Evolutionary conservation across 2,888 invertebrate genomes (phyloP).

Genomic region (Buathra laborator): DNA sequence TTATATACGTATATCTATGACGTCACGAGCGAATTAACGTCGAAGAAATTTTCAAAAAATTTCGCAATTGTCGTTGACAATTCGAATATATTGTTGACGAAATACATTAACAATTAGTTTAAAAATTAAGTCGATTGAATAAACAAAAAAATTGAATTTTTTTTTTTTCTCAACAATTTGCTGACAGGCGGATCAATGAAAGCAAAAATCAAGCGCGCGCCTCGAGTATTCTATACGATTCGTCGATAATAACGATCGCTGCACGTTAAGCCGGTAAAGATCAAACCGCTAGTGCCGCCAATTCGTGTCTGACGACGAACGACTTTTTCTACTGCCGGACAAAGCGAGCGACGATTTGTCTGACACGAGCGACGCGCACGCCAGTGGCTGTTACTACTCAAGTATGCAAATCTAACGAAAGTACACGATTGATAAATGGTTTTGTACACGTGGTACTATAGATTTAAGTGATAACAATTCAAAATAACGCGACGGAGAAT

Average conservation of each 20-base stretch:
- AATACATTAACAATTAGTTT: neutral
- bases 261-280: conserved; percentile 60
- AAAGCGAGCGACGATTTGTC: conserved; percentile 7
- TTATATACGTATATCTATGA: conserved; percentile 15
- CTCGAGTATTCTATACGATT: neutral
- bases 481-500: no score
- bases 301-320: conserved; percentile 48
- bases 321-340: conserved; percentile 55
- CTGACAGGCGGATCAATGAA: neutral
- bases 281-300: conserved; percentile 1
- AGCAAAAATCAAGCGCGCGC: neutral
- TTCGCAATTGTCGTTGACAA: neutral
- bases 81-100: neutral
- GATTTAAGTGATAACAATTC: neutral
- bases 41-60: neutral
- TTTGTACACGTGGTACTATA: neutral
- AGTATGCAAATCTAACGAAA: neutral
- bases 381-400: neutral
- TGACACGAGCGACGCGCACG: neutral
- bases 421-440: neutral
- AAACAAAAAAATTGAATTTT: neutral
- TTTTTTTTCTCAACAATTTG: neutral
- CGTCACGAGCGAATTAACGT: conserved; percentile 2
- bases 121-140: no score
- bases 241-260: conserved; percentile 57